phyloP scores from a whole-genome alignment of 2,113 vertebrate species.

The Carollia perspicillata region DNA sequence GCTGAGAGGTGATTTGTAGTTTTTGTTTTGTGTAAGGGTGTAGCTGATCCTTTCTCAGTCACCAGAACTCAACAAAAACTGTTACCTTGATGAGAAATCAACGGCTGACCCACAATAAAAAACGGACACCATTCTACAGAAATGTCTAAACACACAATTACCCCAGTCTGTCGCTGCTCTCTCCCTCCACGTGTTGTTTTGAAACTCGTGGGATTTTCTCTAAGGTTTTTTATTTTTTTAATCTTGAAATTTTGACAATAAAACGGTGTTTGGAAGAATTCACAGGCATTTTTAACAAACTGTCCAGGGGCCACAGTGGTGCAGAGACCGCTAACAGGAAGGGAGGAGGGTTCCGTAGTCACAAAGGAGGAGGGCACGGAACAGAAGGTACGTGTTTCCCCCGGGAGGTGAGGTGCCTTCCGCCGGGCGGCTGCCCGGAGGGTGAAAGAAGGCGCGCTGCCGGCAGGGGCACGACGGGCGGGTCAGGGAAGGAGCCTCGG shows the following conservation, averaged over 20 bases:
- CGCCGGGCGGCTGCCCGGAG: not conserved
- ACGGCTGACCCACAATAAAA: slow-evolving; percentile 42
- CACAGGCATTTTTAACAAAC: not conserved
- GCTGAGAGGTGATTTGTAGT: not conserved
- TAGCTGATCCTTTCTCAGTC: not conserved
- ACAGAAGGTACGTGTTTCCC: not conserved
- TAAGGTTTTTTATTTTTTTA: not conserved
- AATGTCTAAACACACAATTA: slow-evolving; percentile 49
- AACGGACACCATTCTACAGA: slow-evolving; percentile 48
- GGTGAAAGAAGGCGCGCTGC: not conserved
- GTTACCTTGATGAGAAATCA: slow-evolving; percentile 56
- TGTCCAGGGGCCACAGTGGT: not conserved
- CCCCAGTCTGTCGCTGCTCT: not conserved
- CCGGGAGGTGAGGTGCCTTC: not conserved
- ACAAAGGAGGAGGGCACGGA: not conserved
- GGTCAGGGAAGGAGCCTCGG: not conserved
- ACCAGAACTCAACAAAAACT: slow-evolving; percentile 36
- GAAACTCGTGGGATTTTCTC: not conserved
- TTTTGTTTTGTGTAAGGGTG: not conserved
- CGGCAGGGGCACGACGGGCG: not conserved
- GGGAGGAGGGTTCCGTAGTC: no score
- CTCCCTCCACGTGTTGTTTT: not conserved
- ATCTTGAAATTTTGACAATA: not conserved
- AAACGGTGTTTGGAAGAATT: not conserved
- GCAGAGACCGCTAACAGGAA: not conserved